Evolutionary conservation across 2,888 invertebrate species (phyloP), one percentile per base, ranked within the genome.

Genomic region (Coecobrya sp.): DNA sequence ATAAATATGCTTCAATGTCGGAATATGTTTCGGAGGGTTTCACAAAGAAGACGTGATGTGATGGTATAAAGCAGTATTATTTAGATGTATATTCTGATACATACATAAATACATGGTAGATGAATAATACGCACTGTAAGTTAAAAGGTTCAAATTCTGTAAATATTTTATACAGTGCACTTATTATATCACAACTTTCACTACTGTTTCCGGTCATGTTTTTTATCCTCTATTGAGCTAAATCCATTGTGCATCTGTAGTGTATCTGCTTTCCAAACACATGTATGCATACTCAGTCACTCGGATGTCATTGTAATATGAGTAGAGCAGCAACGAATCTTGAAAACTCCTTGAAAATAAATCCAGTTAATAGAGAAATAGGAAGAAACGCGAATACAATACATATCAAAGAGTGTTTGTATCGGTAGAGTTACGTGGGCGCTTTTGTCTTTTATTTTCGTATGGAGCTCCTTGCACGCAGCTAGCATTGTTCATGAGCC

Each of bases 271-370:
- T 49, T 49, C 10, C 1, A 49, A 49, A 49, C 49, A 49, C 4
- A 49, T 49, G 3, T 49, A 49, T 49, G 11, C 49, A 13, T 10
- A 55, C 1, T n/a, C 25, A 65, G 25, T 25, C 65, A 65, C 27
- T 16, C 36, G n/a, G 30, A 36, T n/a, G 13, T 25, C 49, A 49
- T 1, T 10, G 65, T 65, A 27, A 70, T 10, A 36, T 36, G 70
- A 70, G 70, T 3, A 27, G 25, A 70, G 65, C 7, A 27, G 27
- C 0, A 27, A 27, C 8, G 65, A 27, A 65, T 65, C 27, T 65
- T 22, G 27, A 70, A n/a, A 30, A 70, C n/a, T 16, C 36, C 70
- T 36, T 27, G 65, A 70, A 30, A 70, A 36, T 36, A 65, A 65
- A 65, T 27, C 65, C 0, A 27, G 65, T 27, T 10, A 65, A 65